These are phyloP conservation scores for Melipona beecheii DNA, from an alignment of 2,888 invertebrate genomes.

Conservation along the genomic window DNA sequence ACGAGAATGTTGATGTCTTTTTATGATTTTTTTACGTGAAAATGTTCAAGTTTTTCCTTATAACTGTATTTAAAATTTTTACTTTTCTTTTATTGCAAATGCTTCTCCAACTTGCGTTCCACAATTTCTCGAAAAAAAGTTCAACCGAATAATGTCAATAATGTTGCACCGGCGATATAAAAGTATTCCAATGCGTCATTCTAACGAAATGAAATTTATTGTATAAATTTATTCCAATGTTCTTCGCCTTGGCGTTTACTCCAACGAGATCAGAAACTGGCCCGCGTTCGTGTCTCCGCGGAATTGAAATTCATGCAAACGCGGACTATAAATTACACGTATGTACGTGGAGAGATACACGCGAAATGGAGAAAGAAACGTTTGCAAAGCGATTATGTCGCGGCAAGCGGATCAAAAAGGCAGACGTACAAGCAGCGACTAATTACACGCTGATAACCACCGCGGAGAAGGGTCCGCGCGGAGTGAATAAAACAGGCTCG, in stretches of 20 bases:
- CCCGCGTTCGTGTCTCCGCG: too few relatives aligned
- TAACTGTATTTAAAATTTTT: not conserved
- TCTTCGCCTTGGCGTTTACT: too few relatives aligned
- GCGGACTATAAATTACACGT: not conserved
- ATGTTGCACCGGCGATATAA: not conserved
- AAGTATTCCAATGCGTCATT: not conserved
- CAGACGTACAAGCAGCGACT: not conserved
- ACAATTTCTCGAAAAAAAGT: not conserved
- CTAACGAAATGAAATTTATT: not conserved
- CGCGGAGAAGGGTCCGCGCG: too few relatives aligned
- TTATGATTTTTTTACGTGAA: not conserved
- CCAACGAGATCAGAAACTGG: too few relatives aligned
- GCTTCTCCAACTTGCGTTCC: not conserved
- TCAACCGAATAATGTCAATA: not conserved
- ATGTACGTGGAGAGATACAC: not conserved
- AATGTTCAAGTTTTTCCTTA: not conserved
- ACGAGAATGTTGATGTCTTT: not conserved
- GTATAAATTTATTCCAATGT: not conserved
- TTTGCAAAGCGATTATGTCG: not conserved
- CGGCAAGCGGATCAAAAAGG: not conserved
- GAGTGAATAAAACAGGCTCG: not conserved
- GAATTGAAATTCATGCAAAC: too few relatives aligned
- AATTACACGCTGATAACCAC: slow-evolving; percentile 16
- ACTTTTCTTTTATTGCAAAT: not conserved
- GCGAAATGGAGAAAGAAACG: not conserved